Evolutionary conservation across 2,888 invertebrate genomes (phyloP).

Genomic region (Metalampra italica): DNA sequence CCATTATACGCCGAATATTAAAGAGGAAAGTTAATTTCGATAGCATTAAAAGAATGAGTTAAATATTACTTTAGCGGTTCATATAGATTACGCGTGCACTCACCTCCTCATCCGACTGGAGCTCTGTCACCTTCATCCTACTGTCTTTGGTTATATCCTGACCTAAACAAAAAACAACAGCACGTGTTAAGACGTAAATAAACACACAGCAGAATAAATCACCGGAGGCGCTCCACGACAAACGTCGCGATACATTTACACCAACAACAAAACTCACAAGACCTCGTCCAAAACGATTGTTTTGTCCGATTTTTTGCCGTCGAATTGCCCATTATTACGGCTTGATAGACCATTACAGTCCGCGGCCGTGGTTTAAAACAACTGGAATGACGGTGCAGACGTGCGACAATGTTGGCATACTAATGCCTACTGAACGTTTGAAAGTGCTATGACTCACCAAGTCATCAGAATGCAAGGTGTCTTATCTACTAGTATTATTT

Average conservation of each 20-base stretch:
- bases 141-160: constrained; percentile 75
- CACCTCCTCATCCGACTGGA: constrained; percentile 71
- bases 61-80: no score
- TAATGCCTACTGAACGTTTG: constrained; percentile 58
- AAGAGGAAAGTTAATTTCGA: no score
- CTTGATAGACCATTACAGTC: constrained; percentile 54
- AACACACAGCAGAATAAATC: constrained; percentile 28
- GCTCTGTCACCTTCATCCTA: constrained; percentile 69
- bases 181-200: constrained; percentile 38
- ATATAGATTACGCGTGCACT: constrained; percentile 10
- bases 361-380: constrained; percentile 23
- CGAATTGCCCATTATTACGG: constrained; percentile 57
- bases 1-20: no score
- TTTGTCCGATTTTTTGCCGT: constrained; percentile 45
- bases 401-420: constrained; percentile 48
- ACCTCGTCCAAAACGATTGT: constrained; percentile 49
- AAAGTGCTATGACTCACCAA: constrained; percentile 46
- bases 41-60: no score
- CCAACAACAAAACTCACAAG: constrained; percentile 57
- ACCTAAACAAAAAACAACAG: constrained; percentile 62
- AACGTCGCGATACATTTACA: constrained; percentile 24
- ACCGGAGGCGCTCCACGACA: neutral
- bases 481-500: constrained; percentile 53
- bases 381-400: constrained; percentile 31
- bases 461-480: constrained; percentile 59